These are phyloP conservation scores for Panthera uncia DNA, from an alignment of 2,113 vertebrate genomes.

Conservation along the genomic window DNA sequence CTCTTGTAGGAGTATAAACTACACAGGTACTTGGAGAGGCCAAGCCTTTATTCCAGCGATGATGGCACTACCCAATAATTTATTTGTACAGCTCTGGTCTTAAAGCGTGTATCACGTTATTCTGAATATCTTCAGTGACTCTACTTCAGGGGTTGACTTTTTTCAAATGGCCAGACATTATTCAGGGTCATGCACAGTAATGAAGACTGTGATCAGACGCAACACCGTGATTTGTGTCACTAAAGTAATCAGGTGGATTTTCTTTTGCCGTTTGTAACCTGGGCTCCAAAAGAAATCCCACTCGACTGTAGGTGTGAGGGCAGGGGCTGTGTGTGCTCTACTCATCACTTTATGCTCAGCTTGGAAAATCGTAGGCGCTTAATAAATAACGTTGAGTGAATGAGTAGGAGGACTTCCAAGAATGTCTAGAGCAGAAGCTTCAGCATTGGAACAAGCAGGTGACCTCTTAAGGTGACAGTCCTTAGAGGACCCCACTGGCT, in stretches of 20 bases:
- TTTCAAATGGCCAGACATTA: constrained; percentile 32
- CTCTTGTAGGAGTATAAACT: background rate
- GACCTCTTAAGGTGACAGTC: background rate
- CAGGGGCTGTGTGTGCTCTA: background rate
- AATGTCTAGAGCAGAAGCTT: background rate
- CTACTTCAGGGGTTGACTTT: constrained; percentile 23
- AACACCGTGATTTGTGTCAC: background rate
- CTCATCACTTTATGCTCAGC: background rate
- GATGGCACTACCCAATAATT: background rate
- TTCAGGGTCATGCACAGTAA: background rate
- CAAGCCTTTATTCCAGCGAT: background rate
- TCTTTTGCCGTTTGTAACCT: constrained; percentile 33
- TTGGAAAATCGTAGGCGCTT: background rate
- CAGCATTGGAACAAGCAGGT: background rate
- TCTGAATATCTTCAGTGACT: constrained; percentile 39
- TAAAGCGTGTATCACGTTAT: background rate
- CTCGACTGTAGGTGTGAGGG: background rate
- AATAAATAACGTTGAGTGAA: background rate
- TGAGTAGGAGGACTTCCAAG: background rate
- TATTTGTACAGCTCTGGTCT: background rate
- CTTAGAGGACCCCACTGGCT: background rate
- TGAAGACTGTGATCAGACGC: background rate
- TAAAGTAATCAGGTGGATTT: constrained; percentile 29
- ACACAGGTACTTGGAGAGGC: background rate
- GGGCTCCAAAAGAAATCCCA: background rate